These are phyloP conservation scores for Narcine bancroftii DNA, from an alignment of 2,113 vertebrate species.

Conservation along the genomic window DNA sequence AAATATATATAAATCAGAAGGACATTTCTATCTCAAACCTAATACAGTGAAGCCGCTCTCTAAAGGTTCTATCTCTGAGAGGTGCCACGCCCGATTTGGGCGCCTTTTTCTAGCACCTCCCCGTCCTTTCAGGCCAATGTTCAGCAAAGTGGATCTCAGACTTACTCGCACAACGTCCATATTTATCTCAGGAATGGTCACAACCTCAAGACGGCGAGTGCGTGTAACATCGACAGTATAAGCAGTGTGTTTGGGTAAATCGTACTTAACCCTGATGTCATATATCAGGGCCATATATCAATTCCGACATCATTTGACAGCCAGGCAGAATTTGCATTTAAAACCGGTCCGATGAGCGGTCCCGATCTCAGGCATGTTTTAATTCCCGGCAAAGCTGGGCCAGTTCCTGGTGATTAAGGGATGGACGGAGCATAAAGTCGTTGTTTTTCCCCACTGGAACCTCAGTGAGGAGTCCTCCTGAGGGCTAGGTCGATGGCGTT, in stretches of 20 bases:
- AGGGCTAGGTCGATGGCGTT: too few species aligned
- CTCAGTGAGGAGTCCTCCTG: too few species aligned
- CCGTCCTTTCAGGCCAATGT: too few species aligned
- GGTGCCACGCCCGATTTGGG: too few species aligned
- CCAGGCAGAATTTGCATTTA: neutral
- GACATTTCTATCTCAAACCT: neutral
- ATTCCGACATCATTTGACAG: neutral
- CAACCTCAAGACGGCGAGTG: neutral
- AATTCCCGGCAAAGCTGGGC: neutral
- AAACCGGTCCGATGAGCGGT: neutral
- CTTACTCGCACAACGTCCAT: too few species aligned
- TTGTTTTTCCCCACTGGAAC: neutral
- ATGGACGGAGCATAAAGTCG: neutral
- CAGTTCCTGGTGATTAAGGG: neutral
- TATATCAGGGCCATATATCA: neutral
- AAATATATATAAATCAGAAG: too few species aligned
- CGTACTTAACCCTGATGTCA: neutral
- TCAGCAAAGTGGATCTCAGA: neutral
- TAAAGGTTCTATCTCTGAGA: neutral
- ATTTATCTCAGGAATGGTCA: neutral
- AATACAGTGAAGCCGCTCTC: neutral
- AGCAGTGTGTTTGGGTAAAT: neutral
- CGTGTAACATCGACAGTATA: neutral
- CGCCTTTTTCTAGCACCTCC: neutral
- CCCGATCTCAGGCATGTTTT: neutral